Evolutionary conservation across 2,113 vertebrate species (phyloP).

Genomic region (Crotalus tigris): DNA sequence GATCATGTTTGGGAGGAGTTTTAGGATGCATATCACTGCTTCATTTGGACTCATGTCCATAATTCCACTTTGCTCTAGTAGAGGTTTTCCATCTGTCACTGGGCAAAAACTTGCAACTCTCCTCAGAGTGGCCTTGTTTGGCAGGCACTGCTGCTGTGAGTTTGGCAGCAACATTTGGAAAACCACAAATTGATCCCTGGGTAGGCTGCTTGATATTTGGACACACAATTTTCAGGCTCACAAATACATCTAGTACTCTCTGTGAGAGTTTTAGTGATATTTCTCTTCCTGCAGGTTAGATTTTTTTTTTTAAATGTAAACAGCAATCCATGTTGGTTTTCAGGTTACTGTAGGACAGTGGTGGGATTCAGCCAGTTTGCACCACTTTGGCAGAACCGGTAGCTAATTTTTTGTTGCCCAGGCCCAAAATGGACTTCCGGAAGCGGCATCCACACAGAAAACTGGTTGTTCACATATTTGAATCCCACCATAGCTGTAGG

Average conservation of each 20-base stretch:
- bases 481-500: neutral
- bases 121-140: neutral
- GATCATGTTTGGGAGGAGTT: neutral
- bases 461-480: no score
- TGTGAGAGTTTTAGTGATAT: neutral
- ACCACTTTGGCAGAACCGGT: no score
- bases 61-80: neutral
- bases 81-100: neutral
- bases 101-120: neutral
- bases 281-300: neutral
- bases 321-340: neutral
- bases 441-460: no score
- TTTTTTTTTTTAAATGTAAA: neutral
- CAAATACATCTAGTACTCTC: neutral
- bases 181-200: neutral
- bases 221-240: neutral
- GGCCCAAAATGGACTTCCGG: no score
- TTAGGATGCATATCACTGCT: neutral
- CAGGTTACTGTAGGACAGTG: no score
- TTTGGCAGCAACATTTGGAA: neutral
- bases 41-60: neutral
- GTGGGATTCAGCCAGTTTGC: no score
- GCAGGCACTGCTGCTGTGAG: neutral
- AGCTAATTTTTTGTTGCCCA: no score
- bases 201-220: neutral